These are phyloP conservation scores for Microplitis mediator DNA, from an alignment of 1,140 invertebrate species.

Conservation along the genomic window DNA sequence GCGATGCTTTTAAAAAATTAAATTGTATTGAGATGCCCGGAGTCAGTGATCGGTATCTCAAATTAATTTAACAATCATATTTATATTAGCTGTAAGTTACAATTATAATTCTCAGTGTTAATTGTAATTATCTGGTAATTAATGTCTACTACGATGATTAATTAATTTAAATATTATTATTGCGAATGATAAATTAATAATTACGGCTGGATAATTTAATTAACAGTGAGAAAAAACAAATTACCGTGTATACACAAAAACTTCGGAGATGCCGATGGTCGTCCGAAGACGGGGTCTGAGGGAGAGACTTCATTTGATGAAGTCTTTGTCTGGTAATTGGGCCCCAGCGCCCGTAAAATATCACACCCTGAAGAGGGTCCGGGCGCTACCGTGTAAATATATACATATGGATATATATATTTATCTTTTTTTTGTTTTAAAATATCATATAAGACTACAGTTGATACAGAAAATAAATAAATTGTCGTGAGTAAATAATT, in stretches of 20 bases:
- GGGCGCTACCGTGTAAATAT: constrained; percentile 25
- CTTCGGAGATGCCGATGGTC: too few relatives aligned
- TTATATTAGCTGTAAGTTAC: constrained; percentile 25
- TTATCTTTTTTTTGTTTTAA: constrained; percentile 33
- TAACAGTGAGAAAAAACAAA: background rate
- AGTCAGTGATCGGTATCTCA: constrained; percentile 1
- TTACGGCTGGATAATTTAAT: constrained; percentile 11
- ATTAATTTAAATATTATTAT: background rate
- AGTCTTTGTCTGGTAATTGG: too few relatives aligned
- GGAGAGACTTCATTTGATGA: too few relatives aligned
- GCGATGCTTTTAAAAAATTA: background rate
- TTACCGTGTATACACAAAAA: too few relatives aligned
- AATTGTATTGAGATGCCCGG: background rate
- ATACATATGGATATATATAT: constrained; percentile 36
- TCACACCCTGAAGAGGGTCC: too few relatives aligned
- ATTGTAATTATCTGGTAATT: background rate
- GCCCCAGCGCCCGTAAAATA: too few relatives aligned
- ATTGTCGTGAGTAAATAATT: constrained; percentile 3
- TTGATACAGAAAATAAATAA: constrained; percentile 7
- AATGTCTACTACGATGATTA: background rate
- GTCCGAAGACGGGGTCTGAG: too few relatives aligned
- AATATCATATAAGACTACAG: constrained; percentile 28
- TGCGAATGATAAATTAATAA: background rate
- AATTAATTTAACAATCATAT: background rate
- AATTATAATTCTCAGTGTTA: background rate